Percentiles rank a stretch among this genome's conserved stretches.
Evolutionary conservation across 2,797 vertebrate genomes (phyloP).

Genomic region (Hyperoplus lanceolatus): DNA sequence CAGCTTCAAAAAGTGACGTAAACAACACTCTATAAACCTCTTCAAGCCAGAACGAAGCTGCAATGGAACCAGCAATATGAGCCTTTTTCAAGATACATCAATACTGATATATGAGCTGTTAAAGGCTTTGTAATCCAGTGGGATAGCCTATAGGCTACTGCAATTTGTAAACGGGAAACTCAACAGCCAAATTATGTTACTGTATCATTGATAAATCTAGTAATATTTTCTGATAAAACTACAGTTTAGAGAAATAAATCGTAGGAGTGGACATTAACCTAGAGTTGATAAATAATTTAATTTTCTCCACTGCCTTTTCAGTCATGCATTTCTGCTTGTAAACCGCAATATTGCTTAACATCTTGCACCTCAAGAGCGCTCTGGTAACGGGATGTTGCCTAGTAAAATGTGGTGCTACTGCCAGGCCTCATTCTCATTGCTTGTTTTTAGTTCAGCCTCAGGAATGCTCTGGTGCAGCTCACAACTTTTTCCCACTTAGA

Average conservation of each 20-base stretch:
- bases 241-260: background rate
- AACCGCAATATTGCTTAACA: constrained; percentile 23
- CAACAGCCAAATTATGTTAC: background rate
- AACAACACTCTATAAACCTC: background rate
- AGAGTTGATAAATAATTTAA: background rate
- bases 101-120: background rate
- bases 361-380: background rate
- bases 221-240: too few relatives aligned
- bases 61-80: background rate
- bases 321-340: background rate
- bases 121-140: background rate
- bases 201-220: background rate
- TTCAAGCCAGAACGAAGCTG: background rate
- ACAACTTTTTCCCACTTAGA: background rate
- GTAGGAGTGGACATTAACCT: background rate
- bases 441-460: background rate
- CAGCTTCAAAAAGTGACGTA: background rate
- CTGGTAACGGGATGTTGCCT: constrained; percentile 34
- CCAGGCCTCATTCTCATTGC: background rate
- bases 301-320: background rate
- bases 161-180: background rate
- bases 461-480: background rate
- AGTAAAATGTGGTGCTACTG: background rate
- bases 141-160: too few relatives aligned
- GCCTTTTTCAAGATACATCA: background rate